Conservation (phyloP, 2,113 vertebrate genomes). For the Bos taurus region ARS-UCD2.0 NC_037329.1:106086001-106086500, state of each 20-base stretch:
- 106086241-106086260: background rate
- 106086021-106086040: background rate
- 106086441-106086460: background rate
- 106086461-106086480: background rate
- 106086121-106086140: background rate
- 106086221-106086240: background rate
- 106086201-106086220: background rate
- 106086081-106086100: background rate
- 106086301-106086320: background rate
- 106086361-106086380: background rate
- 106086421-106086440: background rate
- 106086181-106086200: background rate
- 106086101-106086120: background rate
- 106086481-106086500: background rate
- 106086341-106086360: background rate
- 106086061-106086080: background rate
- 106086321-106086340: background rate
- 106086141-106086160: rapidly evolving
- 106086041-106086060: background rate
- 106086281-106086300: background rate
- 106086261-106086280: background rate
- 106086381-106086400: background rate
- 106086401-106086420: background rate
- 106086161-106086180: background rate
- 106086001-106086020: background rate